These are phyloP conservation scores for Protomyctophum bolini DNA, from an alignment of 2,113 vertebrate genomes.

Conservation along the genomic window DNA sequence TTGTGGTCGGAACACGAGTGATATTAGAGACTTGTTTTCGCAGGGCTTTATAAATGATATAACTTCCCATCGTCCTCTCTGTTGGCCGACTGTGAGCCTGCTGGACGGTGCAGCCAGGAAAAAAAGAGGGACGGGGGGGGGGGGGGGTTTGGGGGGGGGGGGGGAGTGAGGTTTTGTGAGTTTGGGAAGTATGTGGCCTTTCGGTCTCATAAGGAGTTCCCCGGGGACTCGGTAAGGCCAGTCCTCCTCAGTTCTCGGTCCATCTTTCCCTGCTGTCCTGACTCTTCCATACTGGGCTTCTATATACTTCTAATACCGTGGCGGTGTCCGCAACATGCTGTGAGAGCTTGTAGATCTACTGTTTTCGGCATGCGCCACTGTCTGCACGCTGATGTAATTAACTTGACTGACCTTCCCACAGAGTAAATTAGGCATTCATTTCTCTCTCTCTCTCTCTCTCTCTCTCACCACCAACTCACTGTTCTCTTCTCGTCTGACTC, in stretches of 20 bases:
- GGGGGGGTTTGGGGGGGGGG: not conserved
- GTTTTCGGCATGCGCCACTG: too few relatives aligned
- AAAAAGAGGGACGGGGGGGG: constrained; percentile 19
- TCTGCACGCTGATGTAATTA: too few relatives aligned
- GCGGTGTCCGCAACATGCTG: too few relatives aligned
- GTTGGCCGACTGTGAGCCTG: constrained; percentile 30
- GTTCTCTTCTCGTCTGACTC: not conserved
- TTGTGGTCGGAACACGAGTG: not conserved
- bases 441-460: constrained; percentile 1
- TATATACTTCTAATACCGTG: too few relatives aligned
- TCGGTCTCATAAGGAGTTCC: constrained; percentile 53
- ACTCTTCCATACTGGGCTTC: constrained; percentile 1
- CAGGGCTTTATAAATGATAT: constrained; percentile 45
- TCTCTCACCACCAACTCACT: not conserved
- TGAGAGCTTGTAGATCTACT: too few relatives aligned
- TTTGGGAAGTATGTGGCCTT: constrained; percentile 71
- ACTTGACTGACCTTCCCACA: too few relatives aligned
- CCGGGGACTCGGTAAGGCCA: constrained; percentile 37
- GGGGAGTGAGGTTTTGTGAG: constrained; percentile 13
- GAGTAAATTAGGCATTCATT: too few relatives aligned
- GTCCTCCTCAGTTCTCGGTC: constrained; percentile 21
- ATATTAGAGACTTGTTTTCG: constrained; percentile 37
- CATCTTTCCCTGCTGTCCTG: constrained; percentile 12
- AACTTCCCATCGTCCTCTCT: constrained; percentile 44
- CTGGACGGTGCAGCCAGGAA: constrained; percentile 44